Evolutionary conservation across 2,888 invertebrate genomes (phyloP), one percentile per base, ranked within the genome.

Genomic region (Heliconius aoede): DNA sequence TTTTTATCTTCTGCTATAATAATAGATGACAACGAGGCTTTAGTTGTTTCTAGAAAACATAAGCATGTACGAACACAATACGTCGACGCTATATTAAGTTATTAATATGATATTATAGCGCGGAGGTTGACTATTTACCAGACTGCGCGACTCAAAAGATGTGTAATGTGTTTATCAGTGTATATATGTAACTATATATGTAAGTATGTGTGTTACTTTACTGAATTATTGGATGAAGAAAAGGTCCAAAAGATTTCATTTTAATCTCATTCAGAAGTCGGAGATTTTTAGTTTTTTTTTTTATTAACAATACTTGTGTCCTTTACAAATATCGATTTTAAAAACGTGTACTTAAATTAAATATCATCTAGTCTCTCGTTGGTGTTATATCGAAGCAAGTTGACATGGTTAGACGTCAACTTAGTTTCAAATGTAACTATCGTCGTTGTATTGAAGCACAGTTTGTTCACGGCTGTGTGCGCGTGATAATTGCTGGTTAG

Each of bases 41-140:
- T 36, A 24, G 13, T 36, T 36, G 65, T 18, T 65, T 65, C 36
- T 65, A 65, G 65, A 36, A 65, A 24, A 65, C 24, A 32, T 65
- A 15, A 65, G 24, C 24, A 40, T 24, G 2, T 36, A 36, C 15
- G 24, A 8, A 24, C 36, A 65, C 65, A 7, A 64, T 28, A 61
- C 11, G 36, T 13, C 15, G 13, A 24, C 11, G 36, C 36, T 36
- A 36, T 65, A 65, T 65, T 65, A 21, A 65, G 4, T 65, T 24
- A 24, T 36, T 65, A 65, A 65, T 36, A 21, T 24, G 64, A 64
- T n/a, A 9, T 32, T n/a, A 62, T 28, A 62, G 11, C 30, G 21
- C 9, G 18, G 21, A 13, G 28, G 21, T 30, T 28, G 21, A n/a
- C 30, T 64, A 5, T 60, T 60, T 26, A 24, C 13, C 13, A 24